These are phyloP conservation scores for Lutjanus argentimaculatus DNA, from an alignment of 2,797 vertebrate genomes.

Conservation along the genomic window DNA sequence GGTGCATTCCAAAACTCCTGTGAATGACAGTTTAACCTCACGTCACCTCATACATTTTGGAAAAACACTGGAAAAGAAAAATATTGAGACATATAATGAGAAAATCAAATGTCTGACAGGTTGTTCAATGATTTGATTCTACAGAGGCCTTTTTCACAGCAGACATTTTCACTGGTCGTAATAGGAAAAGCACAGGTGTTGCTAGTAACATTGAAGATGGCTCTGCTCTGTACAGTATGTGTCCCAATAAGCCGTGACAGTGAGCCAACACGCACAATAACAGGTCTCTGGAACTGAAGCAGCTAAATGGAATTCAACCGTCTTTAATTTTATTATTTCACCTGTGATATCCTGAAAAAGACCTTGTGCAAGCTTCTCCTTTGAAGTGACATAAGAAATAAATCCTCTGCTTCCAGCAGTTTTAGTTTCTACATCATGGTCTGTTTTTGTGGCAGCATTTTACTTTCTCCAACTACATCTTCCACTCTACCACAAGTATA, in stretches of 20 bases:
- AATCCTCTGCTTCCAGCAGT: not conserved
- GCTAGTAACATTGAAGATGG: not conserved
- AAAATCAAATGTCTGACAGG: not conserved
- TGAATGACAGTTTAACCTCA: not conserved
- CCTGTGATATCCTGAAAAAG: constrained; percentile 11
- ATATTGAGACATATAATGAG: not conserved
- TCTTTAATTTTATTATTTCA: constrained; percentile 7
- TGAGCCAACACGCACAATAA: constrained; percentile 1
- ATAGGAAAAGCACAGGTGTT: constrained; percentile 2
- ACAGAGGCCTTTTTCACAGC: not conserved
- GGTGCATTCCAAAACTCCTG: not conserved
- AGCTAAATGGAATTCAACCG: not conserved
- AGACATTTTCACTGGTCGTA: not conserved
- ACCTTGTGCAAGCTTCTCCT: not conserved
- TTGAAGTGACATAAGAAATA: constrained; percentile 3
- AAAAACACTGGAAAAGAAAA: not conserved
- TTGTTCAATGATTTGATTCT: not conserved
- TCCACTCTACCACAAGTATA: not conserved
- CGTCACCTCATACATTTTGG: not conserved
- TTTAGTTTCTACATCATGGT: not conserved
- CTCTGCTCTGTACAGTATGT: not conserved
- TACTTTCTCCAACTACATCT: constrained; percentile 1
- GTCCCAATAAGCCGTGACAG: not conserved
- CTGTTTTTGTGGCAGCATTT: constrained; percentile 9
- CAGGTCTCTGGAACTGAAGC: not conserved